Base-by-base conservation (phyloP, 1,140 invertebrate genomes). In the Geopemphigus sp. region DNA sequence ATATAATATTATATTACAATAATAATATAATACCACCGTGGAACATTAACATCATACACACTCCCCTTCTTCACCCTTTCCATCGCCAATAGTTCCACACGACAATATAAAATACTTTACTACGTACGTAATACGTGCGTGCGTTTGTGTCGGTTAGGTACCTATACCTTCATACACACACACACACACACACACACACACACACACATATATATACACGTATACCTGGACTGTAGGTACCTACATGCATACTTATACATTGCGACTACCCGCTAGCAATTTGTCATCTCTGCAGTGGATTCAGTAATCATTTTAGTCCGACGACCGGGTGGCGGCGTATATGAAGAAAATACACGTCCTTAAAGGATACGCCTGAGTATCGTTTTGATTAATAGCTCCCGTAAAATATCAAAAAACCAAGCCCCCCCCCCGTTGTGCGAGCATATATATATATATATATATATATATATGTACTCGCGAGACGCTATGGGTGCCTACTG, bases 361-460 rank as follows among this genome's bases (percentile, higher is more conserved):
- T 22, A 57, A 56, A 76, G n/a, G n/a, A 76, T 59, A 59, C 73
- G 73, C 54, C 73, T 76, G 32, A 56, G 56, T 59, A 57, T 26
- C 32, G 56, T 57, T 39, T 57, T 76, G 73, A 76, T 76, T 76
- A 76, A 76, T 76, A 59, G 73, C 73, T 76, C 54, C 73, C 45
- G 73, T 59, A 19, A 59, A 76, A 76, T 59, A 76, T 76, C 53
- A 76, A 76, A 76, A 76, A 76, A 76, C 73, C 19, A 14, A 57
- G 54, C 73, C 54, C 56, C 73, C 73, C 73, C 11, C 73, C 73
- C n/a, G 73, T 22, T n/a, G n/a, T n/a, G 73, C 53, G 72, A 19
- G 72, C 72, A 19, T 8, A 8, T n/a, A 39, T 39, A 39, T 8
- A 8, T 8, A 8, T 39, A 39, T 8, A 12, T n/a, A 15, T n/a